Percentiles rank a stretch among this genome's conserved stretches.
These are phyloP conservation scores for Morelia viridis DNA, from an alignment of 2,797 vertebrate species.

Conservation along the genomic window DNA sequence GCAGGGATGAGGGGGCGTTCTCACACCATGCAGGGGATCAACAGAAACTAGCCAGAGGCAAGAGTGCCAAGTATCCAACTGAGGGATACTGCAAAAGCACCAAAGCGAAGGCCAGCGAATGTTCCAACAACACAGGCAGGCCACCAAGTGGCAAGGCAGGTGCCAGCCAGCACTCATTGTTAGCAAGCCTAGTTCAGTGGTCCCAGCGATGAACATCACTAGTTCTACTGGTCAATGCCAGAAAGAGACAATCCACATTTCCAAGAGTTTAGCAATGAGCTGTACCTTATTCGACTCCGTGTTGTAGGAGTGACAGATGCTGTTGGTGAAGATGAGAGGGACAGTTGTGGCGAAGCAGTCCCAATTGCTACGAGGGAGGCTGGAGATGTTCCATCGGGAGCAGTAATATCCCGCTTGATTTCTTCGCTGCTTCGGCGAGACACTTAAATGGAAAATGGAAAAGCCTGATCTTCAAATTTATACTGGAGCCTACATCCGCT, in stretches of 20 bases:
- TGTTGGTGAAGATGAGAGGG: slow-evolving; percentile 87
- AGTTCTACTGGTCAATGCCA: background rate
- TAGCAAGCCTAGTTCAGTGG: background rate
- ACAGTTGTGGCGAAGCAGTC: slow-evolving; percentile 84
- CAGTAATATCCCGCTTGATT: slow-evolving; percentile 87
- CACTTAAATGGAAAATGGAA: slow-evolving; percentile 69
- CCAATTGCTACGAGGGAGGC: slow-evolving; percentile 87
- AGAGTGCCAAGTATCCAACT: background rate
- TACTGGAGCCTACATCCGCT: background rate
- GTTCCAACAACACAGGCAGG: background rate
- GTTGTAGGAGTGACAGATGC: slow-evolving; percentile 91
- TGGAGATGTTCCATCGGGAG: slow-evolving; percentile 83
- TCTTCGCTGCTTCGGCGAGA: slow-evolving; percentile 93
- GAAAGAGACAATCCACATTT: no score
- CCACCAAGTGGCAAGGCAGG: background rate
- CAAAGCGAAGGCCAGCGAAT: background rate
- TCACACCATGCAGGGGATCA: background rate
- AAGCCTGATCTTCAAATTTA: background rate
- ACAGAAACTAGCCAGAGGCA: background rate
- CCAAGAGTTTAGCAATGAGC: background rate
- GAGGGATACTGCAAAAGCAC: background rate
- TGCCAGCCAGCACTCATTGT: background rate
- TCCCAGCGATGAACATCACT: background rate
- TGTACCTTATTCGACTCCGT: slow-evolving; percentile 89
- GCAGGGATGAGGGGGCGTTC: background rate